These are phyloP conservation scores for Sycophila sp. DNA, from an alignment of 1,140 invertebrate species.

Conservation along the genomic window DNA sequence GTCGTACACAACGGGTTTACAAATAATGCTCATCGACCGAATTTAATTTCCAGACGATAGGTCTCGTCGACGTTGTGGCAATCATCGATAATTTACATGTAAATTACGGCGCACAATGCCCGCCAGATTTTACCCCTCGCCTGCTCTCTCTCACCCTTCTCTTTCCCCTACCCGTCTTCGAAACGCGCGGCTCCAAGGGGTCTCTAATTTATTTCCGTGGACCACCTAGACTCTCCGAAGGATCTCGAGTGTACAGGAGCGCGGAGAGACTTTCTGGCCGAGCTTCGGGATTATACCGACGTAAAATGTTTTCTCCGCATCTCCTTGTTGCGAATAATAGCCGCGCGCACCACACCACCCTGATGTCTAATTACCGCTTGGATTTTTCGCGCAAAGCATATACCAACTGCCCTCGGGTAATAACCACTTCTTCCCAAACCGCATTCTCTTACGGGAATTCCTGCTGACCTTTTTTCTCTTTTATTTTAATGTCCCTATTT, in stretches of 20 bases:
- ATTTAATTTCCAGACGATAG: background rate
- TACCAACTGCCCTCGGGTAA: too few species aligned
- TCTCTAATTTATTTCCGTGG: constrained; percentile 30
- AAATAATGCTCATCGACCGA: background rate
- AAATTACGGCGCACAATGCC: constrained; percentile 3
- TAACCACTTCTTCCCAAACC: too few species aligned
- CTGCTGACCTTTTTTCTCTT: background rate
- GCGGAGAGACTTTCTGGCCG: constrained; percentile 8
- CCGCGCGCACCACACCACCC: background rate
- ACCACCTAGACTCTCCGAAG: constrained; percentile 23
- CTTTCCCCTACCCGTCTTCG: background rate
- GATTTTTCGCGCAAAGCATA: background rate
- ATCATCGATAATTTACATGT: constrained; percentile 22
- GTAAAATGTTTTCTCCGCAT: constrained; percentile 21
- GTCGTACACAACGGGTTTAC: too few species aligned
- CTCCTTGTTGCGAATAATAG: constrained; percentile 11
- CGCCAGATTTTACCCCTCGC: background rate
- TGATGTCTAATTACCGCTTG: constrained; percentile 1
- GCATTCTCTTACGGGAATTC: background rate
- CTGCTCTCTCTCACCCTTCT: background rate
- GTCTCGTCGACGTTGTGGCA: constrained; percentile 9
- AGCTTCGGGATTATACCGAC: constrained; percentile 15
- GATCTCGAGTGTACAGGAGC: too few species aligned
- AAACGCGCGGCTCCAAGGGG: background rate
- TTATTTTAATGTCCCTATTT: background rate